Evolutionary conservation across 2,888 invertebrate species (phyloP).

Genomic region (Drosophila setosimentum): DNA sequence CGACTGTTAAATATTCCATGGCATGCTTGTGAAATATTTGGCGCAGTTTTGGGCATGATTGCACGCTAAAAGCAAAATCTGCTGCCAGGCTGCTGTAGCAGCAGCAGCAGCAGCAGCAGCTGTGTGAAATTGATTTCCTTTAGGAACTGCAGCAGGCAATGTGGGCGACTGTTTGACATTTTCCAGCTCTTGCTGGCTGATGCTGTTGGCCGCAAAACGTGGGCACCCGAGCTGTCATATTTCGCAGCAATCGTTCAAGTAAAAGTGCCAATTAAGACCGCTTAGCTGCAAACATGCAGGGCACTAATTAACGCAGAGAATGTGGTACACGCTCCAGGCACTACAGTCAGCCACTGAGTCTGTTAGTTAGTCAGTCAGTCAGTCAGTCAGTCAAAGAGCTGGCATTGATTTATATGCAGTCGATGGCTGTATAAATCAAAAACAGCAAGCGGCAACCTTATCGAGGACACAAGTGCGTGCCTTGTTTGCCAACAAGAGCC

Average conservation of each 20-base stretch:
- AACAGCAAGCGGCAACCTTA: constrained; percentile 50
- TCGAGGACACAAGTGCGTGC: constrained; percentile 78
- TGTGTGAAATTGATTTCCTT: constrained; percentile 41
- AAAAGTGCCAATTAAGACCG: constrained; percentile 75
- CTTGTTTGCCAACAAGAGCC: constrained; percentile 60
- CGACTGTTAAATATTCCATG: constrained; percentile 57
- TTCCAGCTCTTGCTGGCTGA: constrained; percentile 12
- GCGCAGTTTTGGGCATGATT: constrained; percentile 31
- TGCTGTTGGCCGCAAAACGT: constrained; percentile 8
- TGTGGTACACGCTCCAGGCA: constrained; percentile 33
- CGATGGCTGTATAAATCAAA: constrained; percentile 68
- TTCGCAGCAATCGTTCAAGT: constrained; percentile 64
- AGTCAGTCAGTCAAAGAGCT: constrained; percentile 43
- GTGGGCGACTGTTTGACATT: constrained; percentile 49
- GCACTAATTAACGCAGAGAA: constrained; percentile 67
- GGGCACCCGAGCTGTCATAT: constrained; percentile 64
- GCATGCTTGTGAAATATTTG: constrained; percentile 57
- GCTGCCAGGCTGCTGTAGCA: constrained; percentile 24
- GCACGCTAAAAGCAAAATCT: constrained; percentile 41
- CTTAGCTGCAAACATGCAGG: constrained; percentile 48
- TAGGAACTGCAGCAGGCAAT: constrained; percentile 25
- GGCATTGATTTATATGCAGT: constrained; percentile 64
- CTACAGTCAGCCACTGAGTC: constrained; percentile 16
- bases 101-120: constrained; percentile 6
- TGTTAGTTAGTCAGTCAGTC: constrained; percentile 35